phyloP scores from a whole-genome alignment of 2,113 vertebrate genomes.

The Neolamprologus hecqui region DNA sequence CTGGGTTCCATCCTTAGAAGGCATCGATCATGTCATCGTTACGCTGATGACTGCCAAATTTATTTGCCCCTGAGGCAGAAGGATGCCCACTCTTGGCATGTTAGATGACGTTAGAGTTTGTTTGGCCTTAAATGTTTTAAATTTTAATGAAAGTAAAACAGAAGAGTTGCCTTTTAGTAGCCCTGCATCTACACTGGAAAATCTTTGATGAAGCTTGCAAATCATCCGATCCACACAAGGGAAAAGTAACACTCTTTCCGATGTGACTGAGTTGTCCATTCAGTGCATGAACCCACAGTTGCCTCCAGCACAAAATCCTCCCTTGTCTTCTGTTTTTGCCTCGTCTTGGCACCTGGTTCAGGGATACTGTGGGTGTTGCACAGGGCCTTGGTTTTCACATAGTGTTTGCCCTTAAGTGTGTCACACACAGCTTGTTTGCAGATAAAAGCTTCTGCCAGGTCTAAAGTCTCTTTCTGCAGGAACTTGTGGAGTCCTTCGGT shows the following conservation, averaged over 20 bases:
- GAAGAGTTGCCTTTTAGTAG: background rate
- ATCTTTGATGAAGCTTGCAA: background rate
- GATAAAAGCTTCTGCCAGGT: background rate
- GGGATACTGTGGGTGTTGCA: background rate
- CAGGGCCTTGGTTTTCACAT: background rate
- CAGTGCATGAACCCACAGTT: background rate
- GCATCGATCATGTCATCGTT: background rate
- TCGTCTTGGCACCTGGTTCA: background rate
- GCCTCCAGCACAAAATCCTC: background rate
- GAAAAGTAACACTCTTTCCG: background rate
- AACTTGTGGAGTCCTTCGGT: background rate
- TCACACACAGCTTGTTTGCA: background rate
- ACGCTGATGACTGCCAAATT: background rate
- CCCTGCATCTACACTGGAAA: background rate
- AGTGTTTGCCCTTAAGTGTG: background rate
- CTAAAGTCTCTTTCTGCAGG: background rate
- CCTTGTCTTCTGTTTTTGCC: background rate
- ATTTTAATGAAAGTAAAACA: fast-evolving
- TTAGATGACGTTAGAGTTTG: background rate
- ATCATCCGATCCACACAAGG: background rate
- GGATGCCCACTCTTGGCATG: background rate
- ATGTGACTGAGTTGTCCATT: background rate
- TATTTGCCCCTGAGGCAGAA: background rate
- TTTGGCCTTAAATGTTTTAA: background rate
- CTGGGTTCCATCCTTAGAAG: background rate